Base-by-base conservation (phyloP, 2,797 vertebrate genomes). In the Lemur catta region DNA sequence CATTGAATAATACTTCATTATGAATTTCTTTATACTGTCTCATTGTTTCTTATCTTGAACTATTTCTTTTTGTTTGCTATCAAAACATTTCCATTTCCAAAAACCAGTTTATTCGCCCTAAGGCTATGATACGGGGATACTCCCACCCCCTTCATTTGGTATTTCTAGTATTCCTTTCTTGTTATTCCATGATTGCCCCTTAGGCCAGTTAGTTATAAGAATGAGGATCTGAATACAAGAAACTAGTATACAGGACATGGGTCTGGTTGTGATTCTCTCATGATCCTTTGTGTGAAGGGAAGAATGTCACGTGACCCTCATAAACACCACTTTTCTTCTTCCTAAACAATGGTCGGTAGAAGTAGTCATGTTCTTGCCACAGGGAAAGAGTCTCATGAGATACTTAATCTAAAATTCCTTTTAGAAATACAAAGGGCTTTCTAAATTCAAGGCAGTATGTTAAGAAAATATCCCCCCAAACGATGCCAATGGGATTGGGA, bases 331-430 rank as follows among this genome's bases (percentile, higher is more conserved):
- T 76, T 88, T 85, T 33, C 30, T 94, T 88, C 78, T 88, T 95
- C 57, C 22, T 35, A 79, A 87, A 57, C 75, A 82, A 76, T 63
- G 24, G 33, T 28, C 52, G 18, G 35, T 75, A 75, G 46, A 95
- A 72, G 48, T 71, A 71, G 26, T 30, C 41, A 57, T 18, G n/a
- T 30, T 15, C 24, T 30, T 26, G 24, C 46, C 41, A 26, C 33
- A 61, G 74, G 20, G 30, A 86, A 63, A 67, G 28, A 59, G 3
- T 91, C 63, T 80, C 35, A 41, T 57, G 15, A 86, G 78, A 87
- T 84, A 9, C 94, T 20, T 55, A 65, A 79, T 65, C 24, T 94
- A 81, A 92, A 96, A 80, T 63, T 87, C 33, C 85, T 89, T 88
- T 95, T 78, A 85, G 57, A 86, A 95, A 41, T 84, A 63, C 63